These are phyloP conservation scores for Arothron firmamentum DNA, from an alignment of 2,113 vertebrate genomes.

Conservation along the genomic window DNA sequence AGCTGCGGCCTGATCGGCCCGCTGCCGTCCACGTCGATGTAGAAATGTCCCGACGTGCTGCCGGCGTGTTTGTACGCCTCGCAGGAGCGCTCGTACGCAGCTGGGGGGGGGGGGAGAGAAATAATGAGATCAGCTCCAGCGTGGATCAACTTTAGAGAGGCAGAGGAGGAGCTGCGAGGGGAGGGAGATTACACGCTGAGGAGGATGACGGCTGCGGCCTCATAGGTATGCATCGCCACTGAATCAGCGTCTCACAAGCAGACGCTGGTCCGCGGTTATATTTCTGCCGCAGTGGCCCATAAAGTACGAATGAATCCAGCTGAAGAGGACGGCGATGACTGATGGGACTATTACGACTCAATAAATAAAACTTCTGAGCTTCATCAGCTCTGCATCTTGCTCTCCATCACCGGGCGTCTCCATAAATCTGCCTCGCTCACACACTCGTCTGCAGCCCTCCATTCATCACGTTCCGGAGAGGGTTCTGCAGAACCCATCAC, in stretches of 20 bases:
- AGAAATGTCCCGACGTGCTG: slow-evolving; percentile 79
- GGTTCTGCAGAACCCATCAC: too few relatives aligned
- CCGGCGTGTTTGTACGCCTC: slow-evolving; percentile 85
- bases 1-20: slow-evolving; percentile 77
- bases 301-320: slow-evolving; percentile 13
- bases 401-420: background rate
- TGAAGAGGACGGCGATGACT: slow-evolving; percentile 7
- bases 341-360: slow-evolving; percentile 16
- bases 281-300: slow-evolving; percentile 6
- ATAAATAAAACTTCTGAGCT: slow-evolving; percentile 12
- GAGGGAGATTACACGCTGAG: background rate
- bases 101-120: slow-evolving; percentile 29
- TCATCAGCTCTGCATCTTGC: slow-evolving; percentile 16
- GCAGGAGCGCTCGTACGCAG: slow-evolving; percentile 82
- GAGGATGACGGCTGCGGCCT: slow-evolving; percentile 10
- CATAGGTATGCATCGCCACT: background rate
- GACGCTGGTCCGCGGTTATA: background rate
- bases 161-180: background rate
- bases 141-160: slow-evolving; percentile 3
- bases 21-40: slow-evolving; percentile 85
- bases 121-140: slow-evolving; percentile 17
- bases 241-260: background rate
- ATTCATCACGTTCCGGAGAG: slow-evolving; percentile 10
- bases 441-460: slow-evolving; percentile 9
- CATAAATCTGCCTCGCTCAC: background rate